These are phyloP conservation scores for Upupa epops DNA, from an alignment of 2,113 vertebrate genomes.

Conservation along the genomic window DNA sequence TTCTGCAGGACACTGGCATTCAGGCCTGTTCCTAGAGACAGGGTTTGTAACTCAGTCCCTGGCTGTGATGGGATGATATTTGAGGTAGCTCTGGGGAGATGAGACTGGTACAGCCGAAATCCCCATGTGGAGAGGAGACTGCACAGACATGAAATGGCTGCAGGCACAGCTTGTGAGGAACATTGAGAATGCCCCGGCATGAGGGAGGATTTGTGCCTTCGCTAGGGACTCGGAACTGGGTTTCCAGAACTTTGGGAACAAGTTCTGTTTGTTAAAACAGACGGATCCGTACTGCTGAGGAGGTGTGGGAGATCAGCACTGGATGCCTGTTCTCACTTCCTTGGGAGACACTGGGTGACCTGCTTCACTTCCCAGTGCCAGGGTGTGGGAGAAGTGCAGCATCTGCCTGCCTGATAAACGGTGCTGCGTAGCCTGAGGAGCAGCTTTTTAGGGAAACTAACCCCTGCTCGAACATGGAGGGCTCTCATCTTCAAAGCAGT, in stretches of 20 bases:
- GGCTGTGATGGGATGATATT: background rate
- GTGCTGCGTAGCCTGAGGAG: background rate
- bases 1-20: background rate
- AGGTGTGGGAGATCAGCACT: background rate
- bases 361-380: background rate
- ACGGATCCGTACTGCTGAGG: background rate
- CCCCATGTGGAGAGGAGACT: background rate
- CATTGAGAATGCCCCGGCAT: rapidly evolving
- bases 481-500: background rate
- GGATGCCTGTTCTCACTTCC: background rate
- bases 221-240: background rate
- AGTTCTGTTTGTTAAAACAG: background rate
- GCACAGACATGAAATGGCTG: rapidly evolving
- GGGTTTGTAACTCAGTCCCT: background rate
- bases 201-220: background rate
- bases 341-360: background rate
- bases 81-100: background rate
- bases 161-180: background rate
- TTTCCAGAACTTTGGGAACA: background rate
- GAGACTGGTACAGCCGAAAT: background rate
- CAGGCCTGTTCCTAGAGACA: background rate
- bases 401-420: background rate
- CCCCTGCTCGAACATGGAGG: background rate
- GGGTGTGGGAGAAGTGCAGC: background rate
- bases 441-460: background rate